A percentile compares a stretch with the other conserved stretches of the same genome.
Evolutionary conservation across 2,888 invertebrate genomes (phyloP).

Genomic region (Drymonia ruficornis): DNA sequence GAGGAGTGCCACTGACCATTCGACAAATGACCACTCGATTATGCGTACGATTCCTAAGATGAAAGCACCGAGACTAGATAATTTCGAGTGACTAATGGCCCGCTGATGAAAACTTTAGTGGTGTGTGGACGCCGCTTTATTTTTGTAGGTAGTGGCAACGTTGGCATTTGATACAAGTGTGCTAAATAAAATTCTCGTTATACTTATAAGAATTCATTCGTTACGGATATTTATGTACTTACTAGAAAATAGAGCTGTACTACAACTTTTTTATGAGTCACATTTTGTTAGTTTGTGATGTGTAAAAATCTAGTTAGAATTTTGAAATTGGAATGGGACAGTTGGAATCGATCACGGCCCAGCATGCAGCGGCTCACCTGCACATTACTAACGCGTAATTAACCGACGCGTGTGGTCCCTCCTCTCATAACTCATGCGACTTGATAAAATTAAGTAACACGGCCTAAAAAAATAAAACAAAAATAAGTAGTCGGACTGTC

Average conservation of each 20-base stretch:
- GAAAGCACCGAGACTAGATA: constrained; percentile 35
- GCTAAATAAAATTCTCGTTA: constrained; percentile 17
- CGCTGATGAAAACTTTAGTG: constrained; percentile 24
- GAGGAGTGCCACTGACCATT: constrained; percentile 64
- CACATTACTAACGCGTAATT: constrained; percentile 71
- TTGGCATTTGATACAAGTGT: neutral
- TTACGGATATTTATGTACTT: neutral
- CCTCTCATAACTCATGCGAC: constrained; percentile 81
- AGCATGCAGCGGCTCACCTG: constrained; percentile 44
- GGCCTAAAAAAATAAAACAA: constrained; percentile 76
- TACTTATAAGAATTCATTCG: neutral
- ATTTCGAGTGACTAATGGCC: constrained; percentile 27
- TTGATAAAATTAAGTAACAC: constrained; percentile 84
- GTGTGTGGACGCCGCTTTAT: constrained; percentile 12
- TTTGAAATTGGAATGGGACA: constrained; percentile 35
- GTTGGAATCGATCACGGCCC: constrained; percentile 40
- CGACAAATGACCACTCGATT: constrained; percentile 57
- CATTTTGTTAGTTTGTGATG: neutral
- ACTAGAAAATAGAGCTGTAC: neutral
- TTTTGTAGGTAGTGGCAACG: neutral
- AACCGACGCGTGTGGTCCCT: constrained; percentile 81
- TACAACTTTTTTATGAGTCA: neutral
- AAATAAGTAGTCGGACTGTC: constrained; percentile 80
- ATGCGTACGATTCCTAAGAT: constrained; percentile 40
- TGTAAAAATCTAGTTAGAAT: constrained; percentile 29